These are phyloP conservation scores for Abrostola triplasia DNA, from an alignment of 2,888 invertebrate genomes.

Conservation along the genomic window DNA sequence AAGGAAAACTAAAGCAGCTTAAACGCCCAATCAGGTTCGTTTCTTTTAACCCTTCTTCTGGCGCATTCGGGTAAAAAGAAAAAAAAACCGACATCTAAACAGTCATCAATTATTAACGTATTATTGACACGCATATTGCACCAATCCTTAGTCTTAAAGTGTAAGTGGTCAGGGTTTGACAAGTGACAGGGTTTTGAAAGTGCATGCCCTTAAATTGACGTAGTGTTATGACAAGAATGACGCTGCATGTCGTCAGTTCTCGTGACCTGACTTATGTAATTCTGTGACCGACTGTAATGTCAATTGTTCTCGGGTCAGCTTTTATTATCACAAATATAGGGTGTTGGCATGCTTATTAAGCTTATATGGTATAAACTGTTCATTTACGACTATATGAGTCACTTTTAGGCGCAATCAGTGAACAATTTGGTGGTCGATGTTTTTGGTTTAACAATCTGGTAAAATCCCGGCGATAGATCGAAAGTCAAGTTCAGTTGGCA, in stretches of 20 bases:
- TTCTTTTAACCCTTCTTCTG: too few relatives aligned
- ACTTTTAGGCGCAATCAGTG: too few relatives aligned
- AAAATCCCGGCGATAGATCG: background rate
- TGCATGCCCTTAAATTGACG: conserved; percentile 36
- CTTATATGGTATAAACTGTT: background rate
- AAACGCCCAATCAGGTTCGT: too few relatives aligned
- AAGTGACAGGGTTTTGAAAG: conserved; percentile 12
- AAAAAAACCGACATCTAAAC: too few relatives aligned
- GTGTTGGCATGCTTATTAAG: background rate
- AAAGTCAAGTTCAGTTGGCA: background rate
- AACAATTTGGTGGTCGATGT: too few relatives aligned
- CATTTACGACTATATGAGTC: too few relatives aligned
- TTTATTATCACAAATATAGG: background rate
- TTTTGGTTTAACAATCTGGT: too few relatives aligned
- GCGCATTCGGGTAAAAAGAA: too few relatives aligned
- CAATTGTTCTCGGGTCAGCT: background rate
- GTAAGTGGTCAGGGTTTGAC: background rate
- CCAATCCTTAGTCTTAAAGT: background rate
- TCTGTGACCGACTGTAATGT: conserved; percentile 16
- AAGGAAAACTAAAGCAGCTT: too few relatives aligned
- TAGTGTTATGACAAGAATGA: conserved; percentile 5
- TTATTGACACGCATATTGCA: background rate
- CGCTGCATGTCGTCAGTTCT: conserved; percentile 17
- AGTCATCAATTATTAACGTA: too few relatives aligned
- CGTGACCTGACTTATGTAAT: conserved; percentile 22